Evolutionary conservation across 1,140 invertebrate species (phyloP).

Genomic region (Reticulitermes speratus): DNA sequence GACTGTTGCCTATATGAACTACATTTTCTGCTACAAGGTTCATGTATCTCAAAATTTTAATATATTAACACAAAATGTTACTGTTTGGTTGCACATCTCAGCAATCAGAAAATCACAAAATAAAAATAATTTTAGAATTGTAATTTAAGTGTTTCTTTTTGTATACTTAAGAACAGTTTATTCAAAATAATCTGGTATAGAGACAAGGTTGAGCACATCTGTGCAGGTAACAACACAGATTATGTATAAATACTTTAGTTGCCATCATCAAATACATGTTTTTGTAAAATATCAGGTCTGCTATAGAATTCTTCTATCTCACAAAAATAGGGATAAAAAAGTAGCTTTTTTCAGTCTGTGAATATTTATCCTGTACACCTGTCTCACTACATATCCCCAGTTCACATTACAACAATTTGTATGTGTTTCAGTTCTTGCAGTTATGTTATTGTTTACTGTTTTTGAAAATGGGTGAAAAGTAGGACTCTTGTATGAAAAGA

Average conservation of each 20-base stretch:
- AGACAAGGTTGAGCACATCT: background rate
- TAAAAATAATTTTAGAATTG: background rate
- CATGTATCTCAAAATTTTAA: background rate
- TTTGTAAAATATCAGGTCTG: background rate
- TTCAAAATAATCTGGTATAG: slow-evolving; percentile 4
- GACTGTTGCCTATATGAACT: background rate
- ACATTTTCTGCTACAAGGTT: background rate
- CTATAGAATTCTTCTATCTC: background rate
- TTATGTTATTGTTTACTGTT: too few relatives aligned
- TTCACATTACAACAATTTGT: too few relatives aligned
- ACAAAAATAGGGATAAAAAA: background rate
- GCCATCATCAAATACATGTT: background rate
- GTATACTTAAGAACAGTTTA: background rate
- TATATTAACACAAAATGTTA: background rate
- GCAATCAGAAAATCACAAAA: background rate
- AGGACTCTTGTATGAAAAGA: too few relatives aligned
- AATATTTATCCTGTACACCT: too few relatives aligned
- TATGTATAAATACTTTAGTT: background rate
- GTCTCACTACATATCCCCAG: too few relatives aligned
- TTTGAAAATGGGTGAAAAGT: too few relatives aligned
- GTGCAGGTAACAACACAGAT: background rate
- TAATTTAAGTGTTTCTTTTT: background rate
- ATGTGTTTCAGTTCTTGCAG: too few relatives aligned
- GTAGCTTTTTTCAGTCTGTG: too few relatives aligned
- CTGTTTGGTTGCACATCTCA: background rate